Evolutionary conservation across 2,113 vertebrate genomes (phyloP), one percentile per base, ranked within the genome.

Genomic region (Bucco capensis): DNA sequence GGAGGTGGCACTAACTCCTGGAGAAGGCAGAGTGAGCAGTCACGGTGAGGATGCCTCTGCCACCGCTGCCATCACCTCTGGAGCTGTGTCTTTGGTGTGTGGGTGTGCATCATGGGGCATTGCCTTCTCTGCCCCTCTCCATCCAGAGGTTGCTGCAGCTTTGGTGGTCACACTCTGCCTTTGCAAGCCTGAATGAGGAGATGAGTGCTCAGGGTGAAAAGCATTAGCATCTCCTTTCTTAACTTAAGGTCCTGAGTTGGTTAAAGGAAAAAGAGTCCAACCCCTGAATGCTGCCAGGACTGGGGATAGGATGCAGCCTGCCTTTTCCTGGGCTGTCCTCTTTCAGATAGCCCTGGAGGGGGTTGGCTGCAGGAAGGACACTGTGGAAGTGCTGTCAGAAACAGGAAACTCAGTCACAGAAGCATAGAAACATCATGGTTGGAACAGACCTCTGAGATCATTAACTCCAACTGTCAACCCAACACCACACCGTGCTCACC

Each of bases 331-430:
- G 38, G 22, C 16, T 22, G 19, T 33, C 19, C 28, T 28, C 19
- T 13, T 8, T 22, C 0, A 8, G 7, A 14, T 30, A 40, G 10
- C 47, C 27, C 22, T n/a, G 67, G 35, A 2, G 11, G 7, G 4
- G 33, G 8, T 6, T 19, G 46, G 31, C 24, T 44, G 31, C 16
- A 3, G 49, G 38, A 33, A 6, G 2, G 23, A 9, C 22, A 13
- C 10, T 6, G 23, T 7, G 2, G 50, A 18, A 42, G 42, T 8
- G 22, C 5, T 50, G 22, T 28, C 35, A 21, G 35, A 25, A 24
- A 28, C 3, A 1, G 71, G 46, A 38, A 66, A 13, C 12, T 0
- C 28, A 31, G 40, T 5, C 4, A 30, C 21, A 42, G 40, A 42
- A 42, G 11, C 15, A 42, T 42, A 42, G 40, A 42, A 42, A 12